Percentiles rank a stretch among this genome's conserved stretches.
Conservation (phyloP, 2,113 vertebrate species). For the Pygoscelis antarcticus region DNA sequence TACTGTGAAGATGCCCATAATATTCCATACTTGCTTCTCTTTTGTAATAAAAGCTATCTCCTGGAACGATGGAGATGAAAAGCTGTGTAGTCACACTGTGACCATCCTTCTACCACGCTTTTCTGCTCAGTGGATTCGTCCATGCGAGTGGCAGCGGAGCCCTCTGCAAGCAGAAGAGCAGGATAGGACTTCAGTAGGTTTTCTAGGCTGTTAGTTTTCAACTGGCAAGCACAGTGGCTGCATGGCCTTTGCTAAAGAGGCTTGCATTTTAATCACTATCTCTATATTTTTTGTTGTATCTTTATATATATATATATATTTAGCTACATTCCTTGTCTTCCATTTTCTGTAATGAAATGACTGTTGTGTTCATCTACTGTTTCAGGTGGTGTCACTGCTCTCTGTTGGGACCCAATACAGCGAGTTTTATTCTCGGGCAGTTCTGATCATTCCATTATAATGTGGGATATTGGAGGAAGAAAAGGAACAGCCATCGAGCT, state of each 20-base stretch:
- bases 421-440: conserved; percentile 94
- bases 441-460: conserved; percentile 97
- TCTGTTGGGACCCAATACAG: conserved; percentile 95
- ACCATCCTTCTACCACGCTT: not conserved
- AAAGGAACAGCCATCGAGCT: conserved; percentile 98
- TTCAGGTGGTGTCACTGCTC: conserved; percentile 91
- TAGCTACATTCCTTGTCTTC: not conserved
- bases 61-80: not conserved
- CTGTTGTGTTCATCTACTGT: not conserved
- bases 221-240: not conserved
- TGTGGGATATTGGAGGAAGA: conserved; percentile 99
- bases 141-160: not conserved
- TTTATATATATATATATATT: not conserved
- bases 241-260: not conserved
- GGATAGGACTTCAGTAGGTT: not conserved
- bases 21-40: not conserved
- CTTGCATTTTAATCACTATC: not conserved
- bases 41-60: not conserved
- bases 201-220: not conserved
- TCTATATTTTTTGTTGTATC: not conserved
- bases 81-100: not conserved
- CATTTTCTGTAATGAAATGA: not conserved
- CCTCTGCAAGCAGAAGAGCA: not conserved
- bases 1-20: not conserved
- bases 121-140: not conserved